Conservation (phyloP, 2,888 invertebrate species). For the Phaonia tiefii region DNA sequence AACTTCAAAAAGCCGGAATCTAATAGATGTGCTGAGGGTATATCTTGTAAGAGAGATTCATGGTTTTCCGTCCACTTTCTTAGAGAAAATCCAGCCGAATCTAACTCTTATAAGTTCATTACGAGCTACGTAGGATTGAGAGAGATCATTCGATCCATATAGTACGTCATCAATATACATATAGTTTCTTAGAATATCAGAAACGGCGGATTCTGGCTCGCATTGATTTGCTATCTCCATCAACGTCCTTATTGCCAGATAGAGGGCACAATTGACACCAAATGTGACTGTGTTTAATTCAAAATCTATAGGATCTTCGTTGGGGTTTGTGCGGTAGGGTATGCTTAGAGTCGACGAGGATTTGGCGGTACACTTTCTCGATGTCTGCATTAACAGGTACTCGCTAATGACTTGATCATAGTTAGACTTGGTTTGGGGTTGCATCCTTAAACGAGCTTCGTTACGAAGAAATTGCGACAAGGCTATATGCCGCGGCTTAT, state of each 20-base stretch:
- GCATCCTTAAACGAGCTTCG: no score
- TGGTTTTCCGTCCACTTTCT: slow-evolving; percentile 31
- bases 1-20: slow-evolving; percentile 10
- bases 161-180: slow-evolving; percentile 60
- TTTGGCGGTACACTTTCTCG: slow-evolving; percentile 66
- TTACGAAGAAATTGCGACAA: no score
- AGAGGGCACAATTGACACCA: not conserved
- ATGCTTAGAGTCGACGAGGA: slow-evolving; percentile 48
- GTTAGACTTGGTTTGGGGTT: no score
- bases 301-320: not conserved
- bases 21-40: slow-evolving; percentile 17
- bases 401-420: no score
- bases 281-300: slow-evolving; percentile 22
- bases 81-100: slow-evolving; percentile 28
- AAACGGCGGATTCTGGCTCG: not conserved
- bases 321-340: slow-evolving; percentile 2
- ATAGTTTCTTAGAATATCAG: not conserved
- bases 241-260: slow-evolving; percentile 7
- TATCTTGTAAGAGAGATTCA: not conserved
- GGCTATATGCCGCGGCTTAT: no score
- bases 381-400: slow-evolving; percentile 60
- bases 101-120: slow-evolving; percentile 18
- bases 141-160: slow-evolving; percentile 39
- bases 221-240: slow-evolving; percentile 1
- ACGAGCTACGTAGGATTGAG: slow-evolving; percentile 19